Evolutionary conservation across 2,113 vertebrate species (phyloP).

Genomic region (Eurystomus gularis): DNA sequence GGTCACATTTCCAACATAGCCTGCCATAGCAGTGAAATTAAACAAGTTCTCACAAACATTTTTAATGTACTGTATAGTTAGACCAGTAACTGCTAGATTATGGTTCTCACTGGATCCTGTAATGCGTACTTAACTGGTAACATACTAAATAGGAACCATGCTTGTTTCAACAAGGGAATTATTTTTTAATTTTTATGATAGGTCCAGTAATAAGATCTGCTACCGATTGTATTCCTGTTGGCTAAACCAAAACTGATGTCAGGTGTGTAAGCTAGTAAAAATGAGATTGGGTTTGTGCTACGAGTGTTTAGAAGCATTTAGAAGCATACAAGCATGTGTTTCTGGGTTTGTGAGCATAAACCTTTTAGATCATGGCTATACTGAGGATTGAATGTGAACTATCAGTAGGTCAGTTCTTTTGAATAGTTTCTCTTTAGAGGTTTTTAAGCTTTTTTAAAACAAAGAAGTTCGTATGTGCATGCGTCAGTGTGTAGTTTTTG

Average conservation of each 20-base stretch:
- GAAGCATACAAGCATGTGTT: background rate
- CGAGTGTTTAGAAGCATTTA: background rate
- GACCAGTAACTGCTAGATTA: background rate
- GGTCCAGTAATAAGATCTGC: background rate
- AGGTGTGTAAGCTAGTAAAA: background rate
- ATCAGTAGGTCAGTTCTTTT: background rate
- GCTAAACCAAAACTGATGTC: background rate
- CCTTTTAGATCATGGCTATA: background rate
- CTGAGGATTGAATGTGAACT: background rate
- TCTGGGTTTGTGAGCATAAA: background rate
- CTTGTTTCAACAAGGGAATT: background rate
- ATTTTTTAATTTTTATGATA: background rate
- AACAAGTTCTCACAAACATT: background rate
- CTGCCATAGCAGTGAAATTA: background rate
- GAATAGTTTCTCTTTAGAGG: background rate
- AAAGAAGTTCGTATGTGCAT: background rate
- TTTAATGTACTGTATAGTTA: background rate
- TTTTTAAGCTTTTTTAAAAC: too few species aligned
- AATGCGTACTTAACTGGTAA: background rate
- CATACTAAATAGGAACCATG: background rate
- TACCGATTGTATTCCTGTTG: background rate
- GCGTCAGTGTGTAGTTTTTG: background rate
- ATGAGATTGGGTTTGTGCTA: background rate
- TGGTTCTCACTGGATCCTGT: background rate
- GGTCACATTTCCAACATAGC: background rate